These are phyloP conservation scores for Hephaestus fuliginosus DNA, from an alignment of 2,797 vertebrate species.

Conservation along the genomic window DNA sequence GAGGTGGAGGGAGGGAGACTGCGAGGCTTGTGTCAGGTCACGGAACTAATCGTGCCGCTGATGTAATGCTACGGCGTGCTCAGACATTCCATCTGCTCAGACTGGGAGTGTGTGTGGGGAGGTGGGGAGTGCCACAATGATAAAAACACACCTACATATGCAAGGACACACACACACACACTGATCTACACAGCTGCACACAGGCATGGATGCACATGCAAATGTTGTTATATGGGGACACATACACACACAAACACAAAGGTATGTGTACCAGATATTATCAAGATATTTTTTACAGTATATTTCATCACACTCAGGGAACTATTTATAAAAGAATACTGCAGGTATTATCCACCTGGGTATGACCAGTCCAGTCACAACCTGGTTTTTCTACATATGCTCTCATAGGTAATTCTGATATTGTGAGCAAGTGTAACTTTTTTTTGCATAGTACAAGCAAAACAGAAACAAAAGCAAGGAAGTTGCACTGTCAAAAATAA, in stretches of 20 bases:
- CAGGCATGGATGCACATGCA: not conserved
- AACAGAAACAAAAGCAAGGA: not conserved
- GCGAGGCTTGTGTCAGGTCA: slow-evolving; percentile 76
- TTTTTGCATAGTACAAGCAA: not conserved
- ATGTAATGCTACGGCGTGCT: slow-evolving; percentile 78
- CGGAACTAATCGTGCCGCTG: slow-evolving; percentile 77
- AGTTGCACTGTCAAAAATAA: not conserved
- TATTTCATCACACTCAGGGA: not conserved
- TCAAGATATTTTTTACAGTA: not conserved
- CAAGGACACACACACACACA: slow-evolving; percentile 32
- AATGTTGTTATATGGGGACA: not conserved
- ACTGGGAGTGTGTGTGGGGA: slow-evolving; percentile 20
- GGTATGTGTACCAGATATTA: not conserved
- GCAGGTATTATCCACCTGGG: not conserved
- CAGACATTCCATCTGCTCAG: slow-evolving; percentile 81
- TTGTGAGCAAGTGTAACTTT: not conserved
- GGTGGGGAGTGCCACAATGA: slow-evolving; percentile 14
- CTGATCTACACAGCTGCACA: slow-evolving; percentile 12
- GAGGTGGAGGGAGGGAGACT: slow-evolving; percentile 31
- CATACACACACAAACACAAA: not conserved
- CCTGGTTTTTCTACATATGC: not conserved
- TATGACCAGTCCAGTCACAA: not conserved
- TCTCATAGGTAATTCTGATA: not conserved
- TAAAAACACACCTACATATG: slow-evolving; percentile 45
- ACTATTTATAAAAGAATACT: not conserved